phyloP scores from a whole-genome alignment of 1,140 invertebrate species.

The Tribolium castaneum region DNA sequence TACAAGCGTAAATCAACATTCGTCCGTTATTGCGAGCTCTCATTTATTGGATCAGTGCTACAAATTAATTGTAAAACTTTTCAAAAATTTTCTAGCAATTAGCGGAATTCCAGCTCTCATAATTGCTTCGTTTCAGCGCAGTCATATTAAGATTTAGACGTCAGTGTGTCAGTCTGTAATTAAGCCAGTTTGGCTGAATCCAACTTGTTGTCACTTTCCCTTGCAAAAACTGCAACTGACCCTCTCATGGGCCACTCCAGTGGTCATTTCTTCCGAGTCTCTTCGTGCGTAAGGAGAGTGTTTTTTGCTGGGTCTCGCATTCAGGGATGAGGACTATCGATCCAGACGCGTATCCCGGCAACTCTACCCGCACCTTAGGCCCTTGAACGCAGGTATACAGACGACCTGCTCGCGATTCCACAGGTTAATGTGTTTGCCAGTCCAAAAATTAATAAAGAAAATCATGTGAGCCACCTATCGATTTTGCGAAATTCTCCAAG shows the following conservation, averaged over 20 bases:
- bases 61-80: no score
- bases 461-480: neutral
- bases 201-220: neutral
- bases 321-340: slow-evolving; percentile 45
- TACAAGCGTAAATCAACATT: neutral
- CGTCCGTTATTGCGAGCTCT: neutral
- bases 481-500: neutral
- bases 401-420: slow-evolving; percentile 17
- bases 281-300: slow-evolving; percentile 38
- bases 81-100: no score
- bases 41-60: no score
- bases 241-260: neutral
- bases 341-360: slow-evolving; percentile 46
- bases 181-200: neutral
- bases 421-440: slow-evolving; percentile 24
- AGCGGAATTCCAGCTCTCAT: neutral
- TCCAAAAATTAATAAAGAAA: slow-evolving; percentile 14
- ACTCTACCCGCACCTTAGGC: slow-evolving; percentile 44
- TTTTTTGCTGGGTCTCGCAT: slow-evolving; percentile 45
- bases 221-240: neutral
- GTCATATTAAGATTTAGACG: slow-evolving; percentile 16
- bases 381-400: slow-evolving; percentile 41
- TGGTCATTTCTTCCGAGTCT: slow-evolving; percentile 13
- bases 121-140: neutral
- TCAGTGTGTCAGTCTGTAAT: slow-evolving; percentile 21